These are phyloP conservation scores for Eupithecia abbreviata DNA, from an alignment of 2,888 invertebrate species.

Conservation along the genomic window DNA sequence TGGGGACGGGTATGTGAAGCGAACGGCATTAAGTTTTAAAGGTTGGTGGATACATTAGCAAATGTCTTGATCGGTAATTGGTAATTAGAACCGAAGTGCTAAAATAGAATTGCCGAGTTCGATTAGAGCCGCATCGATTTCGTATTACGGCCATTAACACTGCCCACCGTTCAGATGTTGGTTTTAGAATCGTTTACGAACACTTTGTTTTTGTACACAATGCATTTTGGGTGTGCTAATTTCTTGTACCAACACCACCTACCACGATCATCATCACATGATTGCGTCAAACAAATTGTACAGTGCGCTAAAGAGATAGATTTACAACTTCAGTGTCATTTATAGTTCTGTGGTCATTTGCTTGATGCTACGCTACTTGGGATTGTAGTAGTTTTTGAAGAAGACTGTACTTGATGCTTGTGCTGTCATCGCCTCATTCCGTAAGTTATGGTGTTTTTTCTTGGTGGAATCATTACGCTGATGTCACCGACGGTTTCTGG, in stretches of 20 bases:
- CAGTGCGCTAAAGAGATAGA: not conserved
- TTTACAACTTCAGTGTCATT: not conserved
- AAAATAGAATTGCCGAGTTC: slow-evolving; percentile 69
- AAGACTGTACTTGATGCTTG: slow-evolving; percentile 50
- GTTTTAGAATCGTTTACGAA: slow-evolving; percentile 70
- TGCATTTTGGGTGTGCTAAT: slow-evolving; percentile 76
- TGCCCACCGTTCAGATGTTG: slow-evolving; percentile 67
- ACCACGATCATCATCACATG: slow-evolving; percentile 55
- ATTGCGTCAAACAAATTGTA: slow-evolving; percentile 65
- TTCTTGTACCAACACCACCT: slow-evolving; percentile 58
- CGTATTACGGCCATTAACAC: slow-evolving; percentile 71
- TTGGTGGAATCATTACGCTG: slow-evolving; percentile 68
- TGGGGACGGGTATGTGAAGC: not conserved
- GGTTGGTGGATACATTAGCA: slow-evolving; percentile 42
- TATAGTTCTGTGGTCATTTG: not conserved
- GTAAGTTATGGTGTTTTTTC: slow-evolving; percentile 68
- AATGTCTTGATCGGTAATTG: slow-evolving; percentile 69
- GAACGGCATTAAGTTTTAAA: slow-evolving; percentile 34
- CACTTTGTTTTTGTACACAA: slow-evolving; percentile 73
- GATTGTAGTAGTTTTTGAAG: slow-evolving; percentile 9
- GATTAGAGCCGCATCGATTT: slow-evolving; percentile 73
- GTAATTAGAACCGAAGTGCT: slow-evolving; percentile 76
- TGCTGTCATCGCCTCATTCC: slow-evolving; percentile 73
- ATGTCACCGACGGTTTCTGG: slow-evolving; percentile 74
- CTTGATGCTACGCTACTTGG: not conserved